phyloP scores from a whole-genome alignment of 1,140 invertebrate genomes.

The Apis florea region DNA sequence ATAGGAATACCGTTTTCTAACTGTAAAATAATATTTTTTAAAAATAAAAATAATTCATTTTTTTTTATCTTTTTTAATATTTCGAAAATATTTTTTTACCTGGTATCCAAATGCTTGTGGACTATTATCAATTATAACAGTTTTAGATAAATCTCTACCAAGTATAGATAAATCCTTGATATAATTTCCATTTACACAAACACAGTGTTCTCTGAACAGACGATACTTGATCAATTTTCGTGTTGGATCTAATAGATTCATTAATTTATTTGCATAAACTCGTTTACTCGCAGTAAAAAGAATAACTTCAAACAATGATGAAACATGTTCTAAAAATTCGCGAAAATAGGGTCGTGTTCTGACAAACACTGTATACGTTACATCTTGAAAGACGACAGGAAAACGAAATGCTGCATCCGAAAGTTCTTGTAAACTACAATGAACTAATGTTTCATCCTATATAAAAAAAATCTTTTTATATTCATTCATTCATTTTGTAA shows the following conservation, averaged over 20 bases:
- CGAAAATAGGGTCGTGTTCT: slow-evolving; percentile 94
- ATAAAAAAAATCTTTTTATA: slow-evolving; percentile 29
- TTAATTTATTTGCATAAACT: slow-evolving; percentile 96
- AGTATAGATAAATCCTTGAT: slow-evolving; percentile 97
- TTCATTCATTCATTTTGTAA: neutral
- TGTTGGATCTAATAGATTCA: slow-evolving; percentile 95
- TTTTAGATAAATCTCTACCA: slow-evolving; percentile 94
- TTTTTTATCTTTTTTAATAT: slow-evolving; percentile 1
- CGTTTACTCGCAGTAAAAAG: slow-evolving; percentile 97
- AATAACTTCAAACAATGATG: slow-evolving; percentile 95
- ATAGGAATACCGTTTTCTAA: slow-evolving; percentile 98
- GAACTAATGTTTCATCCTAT: slow-evolving; percentile 95
- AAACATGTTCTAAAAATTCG: slow-evolving; percentile 95
- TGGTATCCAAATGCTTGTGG: slow-evolving; percentile 96
- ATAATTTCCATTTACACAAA: slow-evolving; percentile 97
- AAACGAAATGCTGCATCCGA: slow-evolving; percentile 96
- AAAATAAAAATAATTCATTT: neutral
- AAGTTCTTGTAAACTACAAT: slow-evolving; percentile 95
- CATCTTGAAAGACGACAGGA: slow-evolving; percentile 96
- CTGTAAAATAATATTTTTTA: slow-evolving; percentile 81
- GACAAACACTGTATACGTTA: slow-evolving; percentile 94
- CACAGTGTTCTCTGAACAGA: slow-evolving; percentile 96
- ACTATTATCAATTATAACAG: slow-evolving; percentile 96
- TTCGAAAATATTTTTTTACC: slow-evolving; percentile 78
- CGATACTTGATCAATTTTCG: slow-evolving; percentile 94